A percentile compares a stretch with the other conserved stretches of the same genome.
These are phyloP conservation scores for Myotis findleyi DNA, from an alignment of 2,797 vertebrate species.

Conservation along the genomic window DNA sequence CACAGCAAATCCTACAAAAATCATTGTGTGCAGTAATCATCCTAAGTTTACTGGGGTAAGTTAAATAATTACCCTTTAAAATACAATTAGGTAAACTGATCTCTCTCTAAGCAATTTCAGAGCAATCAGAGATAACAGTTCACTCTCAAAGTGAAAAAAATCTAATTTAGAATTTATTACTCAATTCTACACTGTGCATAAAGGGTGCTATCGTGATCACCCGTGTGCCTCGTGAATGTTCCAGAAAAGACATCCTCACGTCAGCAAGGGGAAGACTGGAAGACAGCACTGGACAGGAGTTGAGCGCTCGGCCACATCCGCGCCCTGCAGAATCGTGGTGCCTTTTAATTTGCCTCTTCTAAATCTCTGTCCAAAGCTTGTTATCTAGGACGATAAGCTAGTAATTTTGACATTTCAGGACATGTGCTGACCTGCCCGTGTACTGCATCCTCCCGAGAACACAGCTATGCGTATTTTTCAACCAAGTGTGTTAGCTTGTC, in stretches of 20 bases:
- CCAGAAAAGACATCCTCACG: neutral
- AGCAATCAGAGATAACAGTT: neutral
- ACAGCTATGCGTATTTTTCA: neutral
- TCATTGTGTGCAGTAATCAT: neutral
- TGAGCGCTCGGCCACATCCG: neutral
- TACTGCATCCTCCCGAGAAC: neutral
- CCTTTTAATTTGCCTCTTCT: neutral
- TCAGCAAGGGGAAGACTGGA: neutral
- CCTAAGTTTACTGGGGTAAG: neutral
- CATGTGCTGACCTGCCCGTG: neutral
- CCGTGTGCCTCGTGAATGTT: rapidly evolving
- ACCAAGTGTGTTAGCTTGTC: neutral
- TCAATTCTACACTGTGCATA: neutral
- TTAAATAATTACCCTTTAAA: constrained; percentile 2
- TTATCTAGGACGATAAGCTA: neutral
- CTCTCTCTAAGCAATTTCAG: neutral
- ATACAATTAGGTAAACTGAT: neutral
- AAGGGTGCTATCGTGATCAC: neutral
- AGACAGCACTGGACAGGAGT: neutral
- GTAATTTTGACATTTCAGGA: neutral
- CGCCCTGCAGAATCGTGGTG: rapidly evolving
- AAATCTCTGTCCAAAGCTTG: neutral
- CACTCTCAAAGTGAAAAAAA: neutral
- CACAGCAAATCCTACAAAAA: neutral
- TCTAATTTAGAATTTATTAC: constrained; percentile 11